phyloP scores from a whole-genome alignment of 2,113 vertebrate genomes.

The Sylvietta virens region DNA sequence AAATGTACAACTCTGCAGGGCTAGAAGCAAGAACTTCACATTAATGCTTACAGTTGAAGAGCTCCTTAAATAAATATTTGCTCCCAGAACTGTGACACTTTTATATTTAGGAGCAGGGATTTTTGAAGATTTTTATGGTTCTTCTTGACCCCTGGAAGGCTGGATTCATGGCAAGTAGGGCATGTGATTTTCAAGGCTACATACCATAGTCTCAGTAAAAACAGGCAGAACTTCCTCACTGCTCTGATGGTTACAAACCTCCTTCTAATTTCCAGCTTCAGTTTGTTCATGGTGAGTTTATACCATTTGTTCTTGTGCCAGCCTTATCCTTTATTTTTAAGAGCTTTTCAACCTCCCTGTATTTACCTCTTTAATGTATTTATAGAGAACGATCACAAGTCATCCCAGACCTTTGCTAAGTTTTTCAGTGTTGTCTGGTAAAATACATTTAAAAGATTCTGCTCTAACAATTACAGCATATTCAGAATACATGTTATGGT shows the following conservation, averaged over 20 bases:
- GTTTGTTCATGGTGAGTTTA: conserved; percentile 22
- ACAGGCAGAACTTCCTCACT: not conserved
- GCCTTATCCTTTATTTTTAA: conserved; percentile 36
- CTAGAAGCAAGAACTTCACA: not conserved
- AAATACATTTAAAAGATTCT: not conserved
- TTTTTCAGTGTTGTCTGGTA: not conserved
- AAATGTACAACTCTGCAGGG: not conserved
- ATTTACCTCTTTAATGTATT: not conserved
- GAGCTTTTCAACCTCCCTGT: conserved; percentile 24
- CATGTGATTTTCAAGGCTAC: conserved; percentile 1
- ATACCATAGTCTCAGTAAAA: conserved; percentile 1
- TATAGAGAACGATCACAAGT: not conserved
- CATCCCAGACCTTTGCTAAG: not conserved
- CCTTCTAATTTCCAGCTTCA: conserved; percentile 9
- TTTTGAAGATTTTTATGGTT: not conserved
- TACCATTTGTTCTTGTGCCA: conserved; percentile 45
- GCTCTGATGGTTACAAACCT: conserved; percentile 27
- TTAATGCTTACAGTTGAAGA: not conserved
- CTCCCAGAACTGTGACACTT: not conserved
- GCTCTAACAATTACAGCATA: not conserved
- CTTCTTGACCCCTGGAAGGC: not conserved
- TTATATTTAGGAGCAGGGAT: not conserved
- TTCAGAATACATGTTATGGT: not conserved
- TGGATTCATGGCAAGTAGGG: not conserved
- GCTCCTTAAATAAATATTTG: not conserved